Conservation (phyloP, 2,113 vertebrate species). For the Apodemus sylvaticus region DNA sequence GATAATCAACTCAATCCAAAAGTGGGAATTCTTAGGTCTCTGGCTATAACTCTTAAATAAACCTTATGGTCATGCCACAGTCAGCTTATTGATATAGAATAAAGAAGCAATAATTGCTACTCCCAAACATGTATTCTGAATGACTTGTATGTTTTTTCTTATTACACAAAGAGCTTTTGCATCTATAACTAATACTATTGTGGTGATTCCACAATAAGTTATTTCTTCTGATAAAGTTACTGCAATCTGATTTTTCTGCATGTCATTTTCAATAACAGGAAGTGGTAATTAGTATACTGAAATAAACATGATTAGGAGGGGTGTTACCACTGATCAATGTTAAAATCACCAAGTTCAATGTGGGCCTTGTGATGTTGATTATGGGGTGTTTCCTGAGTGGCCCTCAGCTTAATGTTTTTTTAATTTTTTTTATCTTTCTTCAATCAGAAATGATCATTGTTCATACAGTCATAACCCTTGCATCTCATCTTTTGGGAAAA, state of each 20-base stretch:
- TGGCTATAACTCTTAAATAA: neutral
- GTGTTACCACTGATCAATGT: neutral
- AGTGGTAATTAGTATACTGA: neutral
- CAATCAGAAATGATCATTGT: constrained; percentile 7
- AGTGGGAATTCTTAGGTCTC: neutral
- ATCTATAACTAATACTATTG: neutral
- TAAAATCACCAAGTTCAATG: neutral
- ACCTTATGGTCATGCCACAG: neutral
- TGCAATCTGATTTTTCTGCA: neutral
- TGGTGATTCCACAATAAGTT: neutral
- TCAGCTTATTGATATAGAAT: neutral
- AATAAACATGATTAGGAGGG: neutral
- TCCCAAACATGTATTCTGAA: neutral
- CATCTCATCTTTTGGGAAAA: neutral
- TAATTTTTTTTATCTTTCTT: constrained; percentile 5
- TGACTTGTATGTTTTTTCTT: neutral
- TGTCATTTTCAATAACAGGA: neutral
- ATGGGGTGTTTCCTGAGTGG: neutral
- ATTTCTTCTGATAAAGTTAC: neutral
- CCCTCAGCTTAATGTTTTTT: neutral
- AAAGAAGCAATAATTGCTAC: neutral
- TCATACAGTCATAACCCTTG: neutral
- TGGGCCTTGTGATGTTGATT: neutral
- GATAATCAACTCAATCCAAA: constrained; percentile 20
- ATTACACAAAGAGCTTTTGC: neutral